phyloP scores from a whole-genome alignment of 2,888 invertebrate species.

The Willowsia nigromaculata region DNA sequence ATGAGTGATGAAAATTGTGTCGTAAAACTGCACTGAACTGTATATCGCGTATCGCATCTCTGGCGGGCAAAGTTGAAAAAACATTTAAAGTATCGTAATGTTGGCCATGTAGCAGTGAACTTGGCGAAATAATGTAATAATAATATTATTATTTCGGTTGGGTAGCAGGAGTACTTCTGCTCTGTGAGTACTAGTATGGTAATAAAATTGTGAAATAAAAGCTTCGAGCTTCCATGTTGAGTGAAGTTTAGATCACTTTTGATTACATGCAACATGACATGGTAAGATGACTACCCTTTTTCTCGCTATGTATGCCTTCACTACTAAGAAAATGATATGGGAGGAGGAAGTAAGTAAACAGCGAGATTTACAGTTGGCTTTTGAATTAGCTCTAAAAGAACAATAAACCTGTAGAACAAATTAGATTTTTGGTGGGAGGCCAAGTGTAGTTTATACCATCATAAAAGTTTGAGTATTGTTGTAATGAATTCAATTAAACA shows the following conservation, averaged over 20 bases:
- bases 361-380: constrained; percentile 61
- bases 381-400: constrained; percentile 52
- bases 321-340: not conserved
- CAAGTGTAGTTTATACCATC: constrained; percentile 35
- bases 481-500: constrained; percentile 68
- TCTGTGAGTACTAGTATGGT: not conserved
- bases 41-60: not conserved
- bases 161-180: not conserved
- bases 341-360: constrained; percentile 12
- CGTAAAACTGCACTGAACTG: constrained; percentile 29
- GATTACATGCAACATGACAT: constrained; percentile 19
- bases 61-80: not conserved
- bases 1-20: constrained; percentile 62
- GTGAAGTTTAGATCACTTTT: not conserved
- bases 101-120: not conserved
- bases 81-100: not conserved
- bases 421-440: constrained; percentile 63
- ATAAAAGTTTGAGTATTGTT: constrained; percentile 49
- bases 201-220: constrained; percentile 53
- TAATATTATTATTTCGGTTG: not conserved
- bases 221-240: constrained; percentile 13
- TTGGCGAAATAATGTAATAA: not conserved
- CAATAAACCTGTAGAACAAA: constrained; percentile 61
- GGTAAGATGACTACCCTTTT: constrained; percentile 29
- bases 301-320: not conserved